Conservation (phyloP, 92 coral and sea anemone species). For the Zoanthus gigantus region DNA sequence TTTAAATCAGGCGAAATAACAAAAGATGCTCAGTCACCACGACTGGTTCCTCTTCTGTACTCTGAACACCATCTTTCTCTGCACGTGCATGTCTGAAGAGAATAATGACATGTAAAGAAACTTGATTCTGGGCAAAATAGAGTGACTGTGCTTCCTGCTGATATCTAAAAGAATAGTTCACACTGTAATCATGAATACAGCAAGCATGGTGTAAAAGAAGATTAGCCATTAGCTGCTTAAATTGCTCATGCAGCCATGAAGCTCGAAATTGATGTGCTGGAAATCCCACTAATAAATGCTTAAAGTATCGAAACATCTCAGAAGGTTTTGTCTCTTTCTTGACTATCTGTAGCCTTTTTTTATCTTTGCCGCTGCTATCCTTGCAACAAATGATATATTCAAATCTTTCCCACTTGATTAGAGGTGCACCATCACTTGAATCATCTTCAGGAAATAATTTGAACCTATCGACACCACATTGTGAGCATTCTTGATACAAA, state of each 20-base stretch:
- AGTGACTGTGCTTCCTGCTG: constrained; percentile 43
- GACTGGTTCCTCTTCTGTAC: constrained; percentile 32
- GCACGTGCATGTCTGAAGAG: constrained; percentile 56
- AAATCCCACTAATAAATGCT: constrained; percentile 40
- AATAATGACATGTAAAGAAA: constrained; percentile 63
- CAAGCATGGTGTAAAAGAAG: constrained; percentile 53
- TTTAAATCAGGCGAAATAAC: constrained; percentile 46
- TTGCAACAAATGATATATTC: constrained; percentile 48
- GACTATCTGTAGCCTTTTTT: constrained; percentile 56
- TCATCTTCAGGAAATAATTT: constrained; percentile 31
- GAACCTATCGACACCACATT: constrained; percentile 25
- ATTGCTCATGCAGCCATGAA: constrained; percentile 61
- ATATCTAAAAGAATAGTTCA: constrained; percentile 52
- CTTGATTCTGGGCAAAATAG: constrained; percentile 53
- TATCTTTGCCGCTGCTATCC: constrained; percentile 23
- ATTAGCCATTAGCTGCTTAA: constrained; percentile 34
- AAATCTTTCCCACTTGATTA: constrained; percentile 62
- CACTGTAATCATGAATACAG: constrained; percentile 57
- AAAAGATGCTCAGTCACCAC: constrained; percentile 47
- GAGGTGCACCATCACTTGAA: constrained; percentile 33
- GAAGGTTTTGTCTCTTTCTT: constrained; percentile 57
- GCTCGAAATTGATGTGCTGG: constrained; percentile 72
- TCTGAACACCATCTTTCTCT: constrained; percentile 38
- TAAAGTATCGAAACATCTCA: constrained; percentile 63
- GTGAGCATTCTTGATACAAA: constrained; percentile 4